Conservation (phyloP, 2,888 invertebrate species). For the Watsonalla cultraria region DNA sequence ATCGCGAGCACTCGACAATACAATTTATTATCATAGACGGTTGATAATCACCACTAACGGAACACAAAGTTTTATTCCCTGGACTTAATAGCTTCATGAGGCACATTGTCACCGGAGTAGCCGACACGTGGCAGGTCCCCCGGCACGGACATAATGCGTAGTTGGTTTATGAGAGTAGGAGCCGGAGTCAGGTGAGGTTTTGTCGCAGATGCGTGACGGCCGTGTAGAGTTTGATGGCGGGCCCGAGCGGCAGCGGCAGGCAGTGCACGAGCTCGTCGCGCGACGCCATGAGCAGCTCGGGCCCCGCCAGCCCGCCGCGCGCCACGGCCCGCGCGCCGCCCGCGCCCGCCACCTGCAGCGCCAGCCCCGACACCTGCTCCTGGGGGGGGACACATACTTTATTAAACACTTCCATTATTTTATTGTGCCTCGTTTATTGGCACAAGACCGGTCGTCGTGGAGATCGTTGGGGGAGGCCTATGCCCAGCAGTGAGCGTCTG, state of each 20-base stretch:
- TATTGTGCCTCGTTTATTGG: too few species aligned
- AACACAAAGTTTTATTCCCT: too few species aligned
- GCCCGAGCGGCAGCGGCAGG: slow-evolving; percentile 89
- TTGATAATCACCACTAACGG: too few species aligned
- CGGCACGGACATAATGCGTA: slow-evolving; percentile 5
- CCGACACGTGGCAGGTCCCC: too few species aligned
- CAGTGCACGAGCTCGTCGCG: slow-evolving; percentile 88
- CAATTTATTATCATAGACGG: too few species aligned
- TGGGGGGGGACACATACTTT: slow-evolving; percentile 67
- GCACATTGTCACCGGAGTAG: too few species aligned
- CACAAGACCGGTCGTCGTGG: too few species aligned
- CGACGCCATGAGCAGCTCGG: slow-evolving; percentile 88
- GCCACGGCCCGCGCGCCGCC: slow-evolving; percentile 47
- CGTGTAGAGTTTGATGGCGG: slow-evolving; percentile 84
- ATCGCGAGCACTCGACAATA: too few species aligned
- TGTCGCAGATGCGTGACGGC: slow-evolving; percentile 52
- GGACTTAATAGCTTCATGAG: too few species aligned
- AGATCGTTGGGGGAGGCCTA: too few species aligned
- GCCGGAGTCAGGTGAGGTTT: slow-evolving; percentile 34
- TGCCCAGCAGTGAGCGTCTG: too few species aligned
- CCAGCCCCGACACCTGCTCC: slow-evolving; percentile 48
- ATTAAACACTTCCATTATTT: background rate
- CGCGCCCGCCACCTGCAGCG: slow-evolving; percentile 47
- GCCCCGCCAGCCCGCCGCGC: slow-evolving; percentile 85
- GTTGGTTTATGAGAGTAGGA: slow-evolving; percentile 10